phyloP scores from a whole-genome alignment of 2,888 invertebrate genomes.

The Mythimna lalbum region DNA sequence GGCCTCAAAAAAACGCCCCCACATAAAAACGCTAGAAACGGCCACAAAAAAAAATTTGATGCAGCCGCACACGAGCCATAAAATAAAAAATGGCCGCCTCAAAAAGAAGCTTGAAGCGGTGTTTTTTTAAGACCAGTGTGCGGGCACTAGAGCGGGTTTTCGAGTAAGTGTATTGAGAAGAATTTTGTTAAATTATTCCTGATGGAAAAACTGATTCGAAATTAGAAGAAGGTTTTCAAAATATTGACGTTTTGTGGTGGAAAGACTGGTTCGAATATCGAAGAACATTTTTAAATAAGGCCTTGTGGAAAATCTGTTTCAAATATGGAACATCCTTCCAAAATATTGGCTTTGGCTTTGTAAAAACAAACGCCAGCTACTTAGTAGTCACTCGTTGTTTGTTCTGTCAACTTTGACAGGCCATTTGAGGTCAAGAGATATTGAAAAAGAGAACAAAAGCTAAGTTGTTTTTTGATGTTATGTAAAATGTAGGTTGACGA shows the following conservation, averaged over 20 bases:
- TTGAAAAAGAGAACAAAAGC: constrained; percentile 13
- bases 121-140: too few species aligned
- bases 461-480: neutral
- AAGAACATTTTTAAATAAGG: neutral
- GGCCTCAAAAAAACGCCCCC: too few species aligned
- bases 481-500: constrained; percentile 25
- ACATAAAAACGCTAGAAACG: too few species aligned
- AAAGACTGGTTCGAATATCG: neutral
- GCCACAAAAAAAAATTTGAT: too few species aligned
- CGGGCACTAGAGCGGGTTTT: too few species aligned
- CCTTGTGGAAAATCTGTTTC: neutral
- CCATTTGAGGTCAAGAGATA: constrained; percentile 10
- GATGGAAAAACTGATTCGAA: too few species aligned
- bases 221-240: too few species aligned
- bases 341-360: neutral
- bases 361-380: constrained; percentile 14
- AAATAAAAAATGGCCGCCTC: too few species aligned
- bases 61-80: too few species aligned
- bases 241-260: neutral
- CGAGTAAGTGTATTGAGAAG: too few species aligned
- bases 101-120: too few species aligned
- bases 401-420: constrained; percentile 29
- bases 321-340: neutral
- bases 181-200: too few species aligned
- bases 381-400: constrained; percentile 27